Percentiles rank a stretch among this genome's conserved stretches.
Evolutionary conservation across 2,888 invertebrate species (phyloP).

Genomic region (Drosophila prostipennis): DNA sequence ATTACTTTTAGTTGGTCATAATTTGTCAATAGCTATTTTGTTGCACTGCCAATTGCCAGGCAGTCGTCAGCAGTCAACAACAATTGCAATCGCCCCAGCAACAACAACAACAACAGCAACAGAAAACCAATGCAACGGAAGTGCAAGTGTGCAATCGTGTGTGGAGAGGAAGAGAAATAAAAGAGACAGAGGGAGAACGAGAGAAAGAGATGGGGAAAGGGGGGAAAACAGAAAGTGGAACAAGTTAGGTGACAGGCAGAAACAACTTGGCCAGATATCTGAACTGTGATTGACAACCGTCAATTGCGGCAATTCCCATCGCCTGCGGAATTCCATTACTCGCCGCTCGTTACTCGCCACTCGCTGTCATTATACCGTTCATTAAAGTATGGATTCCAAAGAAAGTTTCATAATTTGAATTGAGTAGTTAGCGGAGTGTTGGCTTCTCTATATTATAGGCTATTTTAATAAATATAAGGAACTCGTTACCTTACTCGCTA

Average conservation of each 20-base stretch:
- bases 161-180: slow-evolving; percentile 22
- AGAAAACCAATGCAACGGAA: slow-evolving; percentile 54
- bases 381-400: background rate
- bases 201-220: background rate
- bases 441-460: background rate
- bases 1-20: slow-evolving; percentile 78
- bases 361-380: slow-evolving; percentile 13
- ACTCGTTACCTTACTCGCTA: background rate
- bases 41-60: slow-evolving; percentile 56
- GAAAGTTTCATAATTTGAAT: background rate
- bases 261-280: slow-evolving; percentile 26
- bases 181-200: slow-evolving; percentile 9
- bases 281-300: slow-evolving; percentile 31
- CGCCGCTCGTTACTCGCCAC: slow-evolving; percentile 11
- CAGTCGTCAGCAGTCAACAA: slow-evolving; percentile 36
- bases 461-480: background rate
- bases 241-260: slow-evolving; percentile 40
- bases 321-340: slow-evolving; percentile 13
- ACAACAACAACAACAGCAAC: slow-evolving; percentile 20
- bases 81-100: slow-evolving; percentile 27
- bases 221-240: slow-evolving; percentile 37
- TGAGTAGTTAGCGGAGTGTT: background rate
- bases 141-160: slow-evolving; percentile 67
- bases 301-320: slow-evolving; percentile 21
- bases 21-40: slow-evolving; percentile 79